phyloP scores from a whole-genome alignment of 2,797 vertebrate genomes.

The Oreochromis grahami region DNA sequence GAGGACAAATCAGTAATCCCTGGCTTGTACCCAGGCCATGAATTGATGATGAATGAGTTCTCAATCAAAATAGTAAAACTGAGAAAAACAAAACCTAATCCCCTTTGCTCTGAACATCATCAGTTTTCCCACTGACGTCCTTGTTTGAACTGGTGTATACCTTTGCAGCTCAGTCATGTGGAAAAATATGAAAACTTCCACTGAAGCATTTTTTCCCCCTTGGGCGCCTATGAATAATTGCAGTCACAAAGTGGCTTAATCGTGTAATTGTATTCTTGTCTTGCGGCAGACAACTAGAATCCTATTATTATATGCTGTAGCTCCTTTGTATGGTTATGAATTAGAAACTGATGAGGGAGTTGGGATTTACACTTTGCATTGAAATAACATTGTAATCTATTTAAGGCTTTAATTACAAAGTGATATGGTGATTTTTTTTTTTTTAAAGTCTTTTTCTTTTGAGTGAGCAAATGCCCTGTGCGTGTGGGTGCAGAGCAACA shows the following conservation, averaged over 20 bases:
- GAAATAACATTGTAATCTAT: conserved; percentile 15
- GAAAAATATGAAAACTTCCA: conserved; percentile 25
- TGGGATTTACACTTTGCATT: conserved; percentile 11
- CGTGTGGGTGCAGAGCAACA: background rate
- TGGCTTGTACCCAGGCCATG: background rate
- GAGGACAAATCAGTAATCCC: background rate
- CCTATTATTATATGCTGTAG: conserved; percentile 43
- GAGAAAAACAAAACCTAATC: conserved; percentile 5
- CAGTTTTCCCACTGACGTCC: background rate
- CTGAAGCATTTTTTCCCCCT: conserved; percentile 3
- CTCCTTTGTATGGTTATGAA: conserved; percentile 28
- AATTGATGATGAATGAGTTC: conserved; percentile 12
- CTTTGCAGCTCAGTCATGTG: conserved; percentile 35
- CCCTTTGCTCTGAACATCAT: conserved; percentile 1
- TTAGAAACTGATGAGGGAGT: conserved; percentile 21
- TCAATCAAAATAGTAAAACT: background rate
- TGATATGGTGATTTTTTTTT: background rate
- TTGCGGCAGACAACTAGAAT: conserved; percentile 25
- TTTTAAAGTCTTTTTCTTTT: background rate
- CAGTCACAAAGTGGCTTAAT: conserved; percentile 53
- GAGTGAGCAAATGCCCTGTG: background rate
- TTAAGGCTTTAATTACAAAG: conserved; percentile 1
- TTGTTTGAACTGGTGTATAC: conserved; percentile 22
- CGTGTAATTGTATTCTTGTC: conserved; percentile 57
- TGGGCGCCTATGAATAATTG: conserved; percentile 51